Conservation (phyloP, 1,140 invertebrate species). For the Bombyx mandarina region DNA sequence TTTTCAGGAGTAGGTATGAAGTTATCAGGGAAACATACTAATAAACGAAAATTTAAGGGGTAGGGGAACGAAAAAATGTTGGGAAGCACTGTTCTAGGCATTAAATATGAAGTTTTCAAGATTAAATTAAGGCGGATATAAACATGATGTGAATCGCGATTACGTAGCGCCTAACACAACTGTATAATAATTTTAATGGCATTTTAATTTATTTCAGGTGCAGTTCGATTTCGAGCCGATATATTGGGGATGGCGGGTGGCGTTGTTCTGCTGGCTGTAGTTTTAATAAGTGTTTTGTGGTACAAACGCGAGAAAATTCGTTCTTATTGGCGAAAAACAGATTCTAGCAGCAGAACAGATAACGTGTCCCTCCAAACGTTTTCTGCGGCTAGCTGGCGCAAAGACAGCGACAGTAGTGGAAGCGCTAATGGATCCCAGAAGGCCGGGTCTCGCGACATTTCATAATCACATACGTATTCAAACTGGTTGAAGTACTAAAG, state of each 20-base stretch:
- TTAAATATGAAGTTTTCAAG: too few species aligned
- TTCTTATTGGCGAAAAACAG: conserved; percentile 4
- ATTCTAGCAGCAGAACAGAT: not conserved
- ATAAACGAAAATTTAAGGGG: too few species aligned
- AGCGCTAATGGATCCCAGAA: not conserved
- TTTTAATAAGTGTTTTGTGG: conserved; percentile 25
- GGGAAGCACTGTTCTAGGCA: too few species aligned
- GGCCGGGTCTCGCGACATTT: too few species aligned
- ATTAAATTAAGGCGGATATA: too few species aligned
- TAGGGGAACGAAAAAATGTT: too few species aligned
- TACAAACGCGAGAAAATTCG: conserved; percentile 23
- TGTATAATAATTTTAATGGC: not conserved
- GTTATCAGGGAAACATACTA: too few species aligned
- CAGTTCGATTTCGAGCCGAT: conserved; percentile 22
- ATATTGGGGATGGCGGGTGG: conserved; percentile 38
- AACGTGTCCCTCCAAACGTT: not conserved
- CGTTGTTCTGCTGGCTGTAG: conserved; percentile 15
- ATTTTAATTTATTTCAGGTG: not conserved
- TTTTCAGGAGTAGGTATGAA: too few species aligned
- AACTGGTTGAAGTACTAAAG: too few species aligned
- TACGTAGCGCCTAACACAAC: too few species aligned
- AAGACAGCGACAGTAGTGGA: not conserved
- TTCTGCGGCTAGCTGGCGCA: not conserved
- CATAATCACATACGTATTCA: too few species aligned
- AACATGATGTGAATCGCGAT: too few species aligned